Conservation (phyloP, 2,888 invertebrate genomes). For the Athripsodes cinereus region DNA sequence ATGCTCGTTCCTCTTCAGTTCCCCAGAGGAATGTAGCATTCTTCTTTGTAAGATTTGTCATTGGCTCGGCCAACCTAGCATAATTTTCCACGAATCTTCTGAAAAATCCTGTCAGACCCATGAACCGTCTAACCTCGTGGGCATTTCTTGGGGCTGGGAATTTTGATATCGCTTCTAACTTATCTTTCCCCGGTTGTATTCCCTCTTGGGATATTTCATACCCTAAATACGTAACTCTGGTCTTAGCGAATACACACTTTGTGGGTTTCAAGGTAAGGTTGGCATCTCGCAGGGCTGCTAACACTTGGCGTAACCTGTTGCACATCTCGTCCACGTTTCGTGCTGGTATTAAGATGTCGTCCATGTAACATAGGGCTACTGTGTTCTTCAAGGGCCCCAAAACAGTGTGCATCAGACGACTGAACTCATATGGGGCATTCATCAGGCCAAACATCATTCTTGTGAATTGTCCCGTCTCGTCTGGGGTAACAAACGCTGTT, state of each 20-base stretch:
- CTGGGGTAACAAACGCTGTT: neutral
- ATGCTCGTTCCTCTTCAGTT: neutral
- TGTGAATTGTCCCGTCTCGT: neutral
- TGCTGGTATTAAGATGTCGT: neutral
- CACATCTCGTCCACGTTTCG: neutral
- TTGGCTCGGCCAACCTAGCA: slow-evolving; percentile 3
- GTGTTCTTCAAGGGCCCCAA: slow-evolving; percentile 1
- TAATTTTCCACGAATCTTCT: neutral
- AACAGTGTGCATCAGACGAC: neutral
- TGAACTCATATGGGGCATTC: neutral
- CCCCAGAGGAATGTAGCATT: neutral
- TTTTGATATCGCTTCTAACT: neutral
- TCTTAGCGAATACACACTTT: neutral
- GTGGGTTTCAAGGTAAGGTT: neutral
- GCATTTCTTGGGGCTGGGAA: neutral
- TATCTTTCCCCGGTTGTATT: neutral
- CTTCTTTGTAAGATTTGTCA: neutral
- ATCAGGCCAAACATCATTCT: neutral
- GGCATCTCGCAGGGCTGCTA: neutral
- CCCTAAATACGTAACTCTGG: neutral
- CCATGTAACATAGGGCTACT: neutral
- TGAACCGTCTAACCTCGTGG: slow-evolving; percentile 2
- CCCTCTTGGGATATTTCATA: slow-evolving; percentile 1
- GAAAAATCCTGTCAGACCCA: neutral
- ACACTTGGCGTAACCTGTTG: neutral